These are phyloP conservation scores for Drosophila ercepeae DNA, from an alignment of 1,140 invertebrate species.

Conservation along the genomic window DNA sequence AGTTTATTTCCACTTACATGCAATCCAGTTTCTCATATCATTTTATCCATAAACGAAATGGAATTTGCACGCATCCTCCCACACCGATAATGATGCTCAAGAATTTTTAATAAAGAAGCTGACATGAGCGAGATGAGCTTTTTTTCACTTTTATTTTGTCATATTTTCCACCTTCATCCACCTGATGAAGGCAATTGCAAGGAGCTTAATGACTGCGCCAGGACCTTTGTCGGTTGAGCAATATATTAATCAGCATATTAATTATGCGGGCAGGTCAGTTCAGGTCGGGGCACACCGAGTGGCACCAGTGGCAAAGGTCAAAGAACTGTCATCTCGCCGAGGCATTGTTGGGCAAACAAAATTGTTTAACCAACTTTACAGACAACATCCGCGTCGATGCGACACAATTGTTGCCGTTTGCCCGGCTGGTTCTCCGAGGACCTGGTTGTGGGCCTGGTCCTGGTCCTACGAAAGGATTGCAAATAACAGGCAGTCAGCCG, in stretches of 20 bases:
- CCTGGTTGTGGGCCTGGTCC: not conserved
- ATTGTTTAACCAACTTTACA: constrained; percentile 62
- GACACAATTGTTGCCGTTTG: constrained; percentile 28
- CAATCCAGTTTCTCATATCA: constrained; percentile 30
- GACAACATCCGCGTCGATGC: constrained; percentile 50
- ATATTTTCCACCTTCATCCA: not conserved
- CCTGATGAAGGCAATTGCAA: constrained; percentile 38
- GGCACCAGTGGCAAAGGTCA: constrained; percentile 45
- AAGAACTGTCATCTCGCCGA: constrained; percentile 24
- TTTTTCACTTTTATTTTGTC: not conserved
- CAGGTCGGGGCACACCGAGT: not conserved
- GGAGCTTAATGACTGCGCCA: constrained; percentile 29
- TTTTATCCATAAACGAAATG: constrained; percentile 35
- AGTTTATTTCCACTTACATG: constrained; percentile 19
- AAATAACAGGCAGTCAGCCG: constrained; percentile 39
- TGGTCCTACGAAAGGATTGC: not conserved
- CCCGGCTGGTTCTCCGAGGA: constrained; percentile 1
- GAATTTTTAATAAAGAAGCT: constrained; percentile 47
- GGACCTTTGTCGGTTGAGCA: constrained; percentile 27
- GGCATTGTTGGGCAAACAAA: constrained; percentile 37
- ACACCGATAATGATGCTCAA: constrained; percentile 41
- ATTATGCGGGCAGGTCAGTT: constrained; percentile 30
- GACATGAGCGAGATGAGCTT: not conserved
- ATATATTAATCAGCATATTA: constrained; percentile 51
- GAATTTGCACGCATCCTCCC: constrained; percentile 36